Evolutionary conservation across 2,888 invertebrate species (phyloP).

Genomic region (Tolmerus cingulatus): DNA sequence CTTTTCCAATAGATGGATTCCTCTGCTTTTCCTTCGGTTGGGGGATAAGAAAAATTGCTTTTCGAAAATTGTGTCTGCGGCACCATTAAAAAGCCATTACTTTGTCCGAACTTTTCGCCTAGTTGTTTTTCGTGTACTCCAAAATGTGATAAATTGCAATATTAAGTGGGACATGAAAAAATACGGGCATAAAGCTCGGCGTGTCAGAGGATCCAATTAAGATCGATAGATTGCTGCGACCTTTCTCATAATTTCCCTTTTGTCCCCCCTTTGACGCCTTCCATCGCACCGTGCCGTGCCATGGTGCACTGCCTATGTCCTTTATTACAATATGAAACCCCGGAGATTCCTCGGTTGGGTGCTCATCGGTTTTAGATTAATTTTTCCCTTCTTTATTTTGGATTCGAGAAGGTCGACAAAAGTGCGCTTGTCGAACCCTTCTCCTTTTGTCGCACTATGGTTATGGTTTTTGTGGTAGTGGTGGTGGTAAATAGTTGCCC

Average conservation of each 20-base stretch:
- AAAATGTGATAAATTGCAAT: constrained; percentile 19
- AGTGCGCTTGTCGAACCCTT: not conserved
- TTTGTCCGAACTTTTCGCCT: not conserved
- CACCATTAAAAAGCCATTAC: constrained; percentile 33
- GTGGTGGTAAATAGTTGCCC: not conserved
- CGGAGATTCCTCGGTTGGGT: not conserved
- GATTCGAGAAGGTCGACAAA: not conserved
- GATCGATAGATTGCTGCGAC: constrained; percentile 19
- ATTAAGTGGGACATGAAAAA: constrained; percentile 29
- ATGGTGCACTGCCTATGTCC: not conserved
- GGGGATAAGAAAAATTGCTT: constrained; percentile 27
- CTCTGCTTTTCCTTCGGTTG: not conserved
- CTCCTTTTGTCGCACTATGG: not conserved
- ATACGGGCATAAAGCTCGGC: constrained; percentile 2
- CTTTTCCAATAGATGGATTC: constrained; percentile 12
- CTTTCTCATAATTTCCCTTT: not conserved
- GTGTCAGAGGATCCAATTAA: constrained; percentile 25
- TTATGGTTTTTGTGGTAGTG: not conserved
- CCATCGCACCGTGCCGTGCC: not conserved
- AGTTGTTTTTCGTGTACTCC: constrained; percentile 7
- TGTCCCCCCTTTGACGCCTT: not conserved
- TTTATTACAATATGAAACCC: not conserved
- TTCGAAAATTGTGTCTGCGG: constrained; percentile 22
- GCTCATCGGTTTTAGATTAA: not conserved
- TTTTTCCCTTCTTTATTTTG: not conserved